Base-by-base conservation (phyloP, 1,140 invertebrate species). In the Contarinia nasturtii region DNA sequence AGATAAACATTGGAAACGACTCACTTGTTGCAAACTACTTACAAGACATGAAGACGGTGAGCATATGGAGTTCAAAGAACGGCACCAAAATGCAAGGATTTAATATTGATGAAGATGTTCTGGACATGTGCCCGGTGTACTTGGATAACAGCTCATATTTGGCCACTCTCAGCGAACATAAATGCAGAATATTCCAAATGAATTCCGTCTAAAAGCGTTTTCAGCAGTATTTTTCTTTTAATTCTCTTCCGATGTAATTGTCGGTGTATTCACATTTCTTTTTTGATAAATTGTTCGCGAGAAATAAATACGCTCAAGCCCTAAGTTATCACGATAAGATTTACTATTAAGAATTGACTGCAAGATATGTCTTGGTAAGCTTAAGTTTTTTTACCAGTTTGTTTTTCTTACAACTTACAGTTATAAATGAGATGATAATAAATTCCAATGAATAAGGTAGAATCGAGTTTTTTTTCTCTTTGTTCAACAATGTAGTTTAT, bases 41-140 rank as follows among this genome's bases (percentile, higher is more conserved):
- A 49, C 80, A 84, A 59, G 74, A 72, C 47, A 67, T 57, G 1
- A 74, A 69, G 5, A 63, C 66, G 19, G 57, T 82, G 21, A 70
- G 68, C 48, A 55, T 86, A 1, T 84, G 84, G 72, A 81, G 80
- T 55, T 57, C 77, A 33, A 67, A 72, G 3, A 74, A 66, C 2
- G 69, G 73, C 0, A 65, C 72, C 46, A 65, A 72, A 8, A 57
- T 76, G 36, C 67, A 72, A 45, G 69, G 63, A 2, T 51, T 83
- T 42, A 68, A 72, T 0, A 68, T 74, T 2, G 65, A 68, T 14
- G 77, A 77, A 46, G 67, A 75, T 0, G 67, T 80, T 11, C 59
- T 82, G 34, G 81, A 85, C 52, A 68, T 80, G 2, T 74, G 74
- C 53, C 65, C 74, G 0, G 65, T 81, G 20, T 52, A 45, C 40